Base-by-base conservation (phyloP, 92 coral and sea anemone genomes). In the Siderastrea radians region DNA sequence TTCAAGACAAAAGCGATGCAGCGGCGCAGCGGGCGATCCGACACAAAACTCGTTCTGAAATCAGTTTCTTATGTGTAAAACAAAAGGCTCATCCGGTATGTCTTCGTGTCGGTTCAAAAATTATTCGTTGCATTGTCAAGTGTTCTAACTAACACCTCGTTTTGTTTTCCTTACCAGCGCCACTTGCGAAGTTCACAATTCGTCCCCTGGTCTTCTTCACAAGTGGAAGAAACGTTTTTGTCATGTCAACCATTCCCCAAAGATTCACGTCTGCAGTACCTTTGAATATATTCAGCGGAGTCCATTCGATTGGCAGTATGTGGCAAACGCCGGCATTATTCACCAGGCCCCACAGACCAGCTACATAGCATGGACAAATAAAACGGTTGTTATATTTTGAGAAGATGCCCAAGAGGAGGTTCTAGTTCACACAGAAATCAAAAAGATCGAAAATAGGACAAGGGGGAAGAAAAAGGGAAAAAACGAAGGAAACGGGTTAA, bases 201-300 rank as follows among this genome's bases (percentile, higher is more conserved):
- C 91, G 88, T 13, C 94, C 94, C 68, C 58, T 49, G 9, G 94
- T 72, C 55, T 59, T 75, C 55, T 87, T 91, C 5, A 91, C 49
- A 78, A 91, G 81, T 17, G 94, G 94, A 2, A 91, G 84, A 52
- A 91, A 91, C 2, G 91, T 91, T 50, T 91, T 91, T 6, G 94
- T 87, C 64, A 91, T 77, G 61, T 87, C 94, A 82, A 91, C 81
- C 88, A 91, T 13, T 81, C 94, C 94, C 94, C 94, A 91, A 51
- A 91, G 72, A 77, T 91, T 91, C 7, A 91, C 88, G 67, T 91
- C 91, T 19, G 88, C 88, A 43, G 49, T 67, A 1, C 69, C 61
- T 54, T 91, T 90, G 59, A 59, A 80, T 1, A 45, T 58, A 12
- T 49, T 83, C 51, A 91, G 72, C 19, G 66, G 85, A 26, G 76